Base-by-base conservation (phyloP, 2,888 invertebrate genomes). In the Chaetogeoica ovagalla region DNA sequence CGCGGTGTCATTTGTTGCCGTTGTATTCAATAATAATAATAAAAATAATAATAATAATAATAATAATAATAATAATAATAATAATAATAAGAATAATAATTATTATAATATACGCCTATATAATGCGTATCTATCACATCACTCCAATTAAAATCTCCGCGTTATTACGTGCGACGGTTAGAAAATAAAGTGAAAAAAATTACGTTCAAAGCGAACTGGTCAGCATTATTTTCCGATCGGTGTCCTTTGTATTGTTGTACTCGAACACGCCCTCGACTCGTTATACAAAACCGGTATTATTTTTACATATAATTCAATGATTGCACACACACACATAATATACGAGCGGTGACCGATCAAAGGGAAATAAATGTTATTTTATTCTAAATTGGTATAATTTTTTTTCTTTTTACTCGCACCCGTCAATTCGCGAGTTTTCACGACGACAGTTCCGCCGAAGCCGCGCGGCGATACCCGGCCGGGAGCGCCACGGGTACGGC, bases 221-320 rank as follows among this genome's bases (percentile, higher is more conserved):
- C 8, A n/a, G 43, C 21, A 72, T 48, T 63, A 65, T 43, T 55
- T 74, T 21, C 55, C 39, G 74, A 55, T 74, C 74, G 74, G 65
- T 74, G 65, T 74, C 74, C 74, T 74, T 43, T 43, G 43, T 43
- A 9, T 74, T 74, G 74, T 65, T 74, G 63, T 39, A 74, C 39
- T 74, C 55, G 74, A 73, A 63, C 65, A 65, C 74, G 74, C 65
- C 74, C 63, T 74, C 55, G 9, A 74, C 21, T 74, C 63, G 55
- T 74, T 74, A 74, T 65, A 37, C 65, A 8, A 65, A 74, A 74
- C 74, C 74, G 74, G 74, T 74, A 74, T 74, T 65, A 30, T 30
- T 57, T 57, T 69, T 55, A 7, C 43, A 9, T 7, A 9, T 6
- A 43, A 43, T 43, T 7, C 7, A 43, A 43, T 9, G 43, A 43